These are phyloP conservation scores for Bombus polaris DNA, from an alignment of 1,140 invertebrate genomes.

Conservation along the genomic window DNA sequence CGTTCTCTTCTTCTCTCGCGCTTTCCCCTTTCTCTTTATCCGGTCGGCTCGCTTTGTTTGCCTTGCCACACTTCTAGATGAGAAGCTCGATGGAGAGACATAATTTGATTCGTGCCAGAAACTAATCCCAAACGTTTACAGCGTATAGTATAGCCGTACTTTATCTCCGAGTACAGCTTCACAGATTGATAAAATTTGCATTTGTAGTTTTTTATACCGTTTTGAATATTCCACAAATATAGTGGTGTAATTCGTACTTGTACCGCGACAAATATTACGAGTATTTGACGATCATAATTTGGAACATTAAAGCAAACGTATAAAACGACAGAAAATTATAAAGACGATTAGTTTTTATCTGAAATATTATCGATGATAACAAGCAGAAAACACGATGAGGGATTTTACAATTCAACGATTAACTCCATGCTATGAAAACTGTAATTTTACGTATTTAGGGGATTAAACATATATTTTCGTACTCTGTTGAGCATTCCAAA, in stretches of 20 bases:
- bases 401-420: too few relatives aligned
- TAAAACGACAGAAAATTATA: background rate
- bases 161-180: background rate
- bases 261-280: too few relatives aligned
- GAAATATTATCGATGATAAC: too few relatives aligned
- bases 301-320: background rate
- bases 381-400: too few relatives aligned
- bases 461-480: too few relatives aligned
- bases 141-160: background rate
- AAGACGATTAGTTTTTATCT: background rate
- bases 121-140: constrained; percentile 18
- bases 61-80: background rate
- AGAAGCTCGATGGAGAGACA: background rate
- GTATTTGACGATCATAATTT: background rate
- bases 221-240: background rate
- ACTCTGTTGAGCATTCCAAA: too few relatives aligned
- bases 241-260: background rate
- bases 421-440: too few relatives aligned
- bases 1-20: background rate
- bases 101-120: constrained; percentile 7
- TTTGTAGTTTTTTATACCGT: background rate
- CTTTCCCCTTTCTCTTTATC: background rate
- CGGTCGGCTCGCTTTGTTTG: background rate
- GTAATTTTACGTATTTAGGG: too few relatives aligned
- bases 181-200: background rate